phyloP scores from a whole-genome alignment of 2,797 vertebrate species.

The Oryzias dopingdopingensis region DNA sequence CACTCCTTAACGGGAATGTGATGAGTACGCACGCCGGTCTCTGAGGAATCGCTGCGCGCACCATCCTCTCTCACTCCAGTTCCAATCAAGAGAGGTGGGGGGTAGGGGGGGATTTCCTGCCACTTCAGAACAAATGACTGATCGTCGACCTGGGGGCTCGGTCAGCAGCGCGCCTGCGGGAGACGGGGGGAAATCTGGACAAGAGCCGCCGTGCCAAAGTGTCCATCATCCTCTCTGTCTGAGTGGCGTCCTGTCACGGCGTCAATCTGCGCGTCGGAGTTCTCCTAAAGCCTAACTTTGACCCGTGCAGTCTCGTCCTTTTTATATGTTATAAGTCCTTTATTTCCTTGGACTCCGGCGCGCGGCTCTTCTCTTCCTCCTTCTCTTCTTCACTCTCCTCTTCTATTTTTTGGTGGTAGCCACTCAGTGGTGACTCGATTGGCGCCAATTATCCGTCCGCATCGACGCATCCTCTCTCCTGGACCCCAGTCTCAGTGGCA shows the following conservation, averaged over 20 bases:
- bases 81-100: conserved; percentile 37
- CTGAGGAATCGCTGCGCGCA: conserved; percentile 66
- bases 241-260: conserved; percentile 62
- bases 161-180: conserved; percentile 58
- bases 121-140: conserved; percentile 71
- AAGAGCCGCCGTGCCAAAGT: conserved; percentile 56
- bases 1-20: conserved; percentile 68
- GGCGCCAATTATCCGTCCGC: conserved; percentile 60
- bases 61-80: conserved; percentile 48
- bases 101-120: conserved; percentile 40
- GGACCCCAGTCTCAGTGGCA: conserved; percentile 37
- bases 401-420: conserved; percentile 36
- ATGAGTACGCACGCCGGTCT: conserved; percentile 74
- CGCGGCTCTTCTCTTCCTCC: conserved; percentile 27
- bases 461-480: conserved; percentile 29
- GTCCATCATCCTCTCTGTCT: conserved; percentile 62
- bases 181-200: conserved; percentile 44
- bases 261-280: conserved; percentile 13
- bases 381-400: conserved; percentile 27
- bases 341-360: conserved; percentile 42
- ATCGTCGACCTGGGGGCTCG: conserved; percentile 62
- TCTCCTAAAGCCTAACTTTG: conserved; percentile 60
- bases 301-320: conserved; percentile 18
- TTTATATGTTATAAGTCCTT: conserved; percentile 29
- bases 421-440: conserved; percentile 61